These are phyloP conservation scores for Myxocyprinus asiaticus DNA, from an alignment of 2,113 vertebrate genomes.

Conservation along the genomic window DNA sequence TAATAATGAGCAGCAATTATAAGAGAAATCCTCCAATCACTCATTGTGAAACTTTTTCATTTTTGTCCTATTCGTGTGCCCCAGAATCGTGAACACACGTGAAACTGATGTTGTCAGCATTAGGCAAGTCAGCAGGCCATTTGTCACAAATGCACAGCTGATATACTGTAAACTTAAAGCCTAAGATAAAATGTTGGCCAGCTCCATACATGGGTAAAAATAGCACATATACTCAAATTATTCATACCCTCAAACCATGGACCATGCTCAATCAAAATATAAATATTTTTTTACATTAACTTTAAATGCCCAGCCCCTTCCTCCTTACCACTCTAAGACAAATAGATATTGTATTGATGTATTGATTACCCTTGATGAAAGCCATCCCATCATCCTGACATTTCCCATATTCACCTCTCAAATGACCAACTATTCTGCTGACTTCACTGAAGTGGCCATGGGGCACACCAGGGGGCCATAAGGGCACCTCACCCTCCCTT, in stretches of 20 bases:
- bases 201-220: conserved; percentile 1
- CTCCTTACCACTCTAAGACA: background rate
- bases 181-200: background rate
- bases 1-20: background rate
- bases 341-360: too few relatives aligned
- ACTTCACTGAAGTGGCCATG: conserved; percentile 61
- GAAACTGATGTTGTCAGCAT: conserved; percentile 20
- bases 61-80: background rate
- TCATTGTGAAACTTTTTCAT: background rate
- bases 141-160: conserved; percentile 18
- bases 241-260: background rate
- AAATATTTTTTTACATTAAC: conserved; percentile 23
- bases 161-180: background rate
- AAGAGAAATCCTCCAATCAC: background rate
- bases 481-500: background rate
- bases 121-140: conserved; percentile 5
- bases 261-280: conserved; percentile 5
- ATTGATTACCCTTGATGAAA: conserved; percentile 48
- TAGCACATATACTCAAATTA: conserved; percentile 26
- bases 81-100: background rate
- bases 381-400: conserved; percentile 44
- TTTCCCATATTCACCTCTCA: conserved; percentile 25
- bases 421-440: conserved; percentile 55
- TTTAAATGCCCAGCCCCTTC: background rate
- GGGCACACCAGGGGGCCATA: conserved; percentile 49